These are phyloP conservation scores for Epicauta chinensis DNA, from an alignment of 1,140 invertebrate species.

Conservation along the genomic window DNA sequence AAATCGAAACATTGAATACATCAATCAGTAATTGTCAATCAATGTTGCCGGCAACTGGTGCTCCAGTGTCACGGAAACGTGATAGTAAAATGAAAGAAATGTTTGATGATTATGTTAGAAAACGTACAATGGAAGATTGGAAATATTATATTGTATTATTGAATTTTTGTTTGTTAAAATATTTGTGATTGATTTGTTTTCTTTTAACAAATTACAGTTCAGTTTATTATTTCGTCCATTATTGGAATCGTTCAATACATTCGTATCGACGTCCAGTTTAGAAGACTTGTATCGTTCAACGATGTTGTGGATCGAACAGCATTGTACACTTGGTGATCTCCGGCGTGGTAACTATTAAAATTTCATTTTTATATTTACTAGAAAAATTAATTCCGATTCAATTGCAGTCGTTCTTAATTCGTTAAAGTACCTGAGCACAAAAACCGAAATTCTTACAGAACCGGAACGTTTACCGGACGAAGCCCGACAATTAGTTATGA, in stretches of 20 bases:
- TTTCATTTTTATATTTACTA: not conserved
- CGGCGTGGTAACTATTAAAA: conserved; percentile 70
- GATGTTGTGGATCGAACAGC: conserved; percentile 90
- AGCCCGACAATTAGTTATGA: conserved; percentile 56
- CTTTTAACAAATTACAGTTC: conserved; percentile 57
- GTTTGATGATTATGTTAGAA: conserved; percentile 87
- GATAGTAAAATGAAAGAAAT: conserved; percentile 92
- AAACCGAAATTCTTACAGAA: conserved; percentile 87
- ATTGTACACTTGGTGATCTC: conserved; percentile 88
- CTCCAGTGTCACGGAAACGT: conserved; percentile 81
- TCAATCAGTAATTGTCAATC: conserved; percentile 91
- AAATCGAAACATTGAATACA: conserved; percentile 86
- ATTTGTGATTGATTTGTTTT: not conserved
- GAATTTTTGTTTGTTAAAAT: conserved; percentile 11
- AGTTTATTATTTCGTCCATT: conserved; percentile 84
- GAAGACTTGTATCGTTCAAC: conserved; percentile 90
- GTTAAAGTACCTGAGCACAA: conserved; percentile 80
- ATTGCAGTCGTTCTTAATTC: conserved; percentile 83
- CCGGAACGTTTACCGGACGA: conserved; percentile 83
- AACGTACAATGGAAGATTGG: conserved; percentile 85
- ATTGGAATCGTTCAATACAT: conserved; percentile 82
- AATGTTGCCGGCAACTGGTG: conserved; percentile 90
- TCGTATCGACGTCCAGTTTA: conserved; percentile 83
- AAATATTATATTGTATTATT: conserved; percentile 97
- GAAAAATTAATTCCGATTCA: not conserved